Evolutionary conservation across 2,888 invertebrate species (phyloP), one percentile per base, ranked within the genome.

Genomic region (Drosophila kanekoi): DNA sequence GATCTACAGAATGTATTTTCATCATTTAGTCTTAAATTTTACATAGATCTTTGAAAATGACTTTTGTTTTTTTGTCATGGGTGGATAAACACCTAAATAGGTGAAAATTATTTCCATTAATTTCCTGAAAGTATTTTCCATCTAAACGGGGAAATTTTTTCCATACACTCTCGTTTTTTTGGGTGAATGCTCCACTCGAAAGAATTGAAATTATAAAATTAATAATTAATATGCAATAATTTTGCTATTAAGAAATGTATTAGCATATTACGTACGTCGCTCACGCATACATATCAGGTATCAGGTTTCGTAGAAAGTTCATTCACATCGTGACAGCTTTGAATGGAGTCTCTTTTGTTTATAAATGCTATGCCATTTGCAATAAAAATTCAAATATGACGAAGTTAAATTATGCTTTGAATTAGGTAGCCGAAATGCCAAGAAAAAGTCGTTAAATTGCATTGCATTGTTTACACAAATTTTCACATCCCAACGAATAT

Each of bases 221-320:
- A 20, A 41, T 52, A 56, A 52, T 35, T 41, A 62, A 47, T 72
- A 48, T 66, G 49, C 40, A 44, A 54, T 11, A 2, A 51, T 43
- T n/a, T 28, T 35, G 18, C 6, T 45, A 49, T 43, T 16, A 53
- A 44, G 18, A 38, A 38, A 57, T 35, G 58, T 52, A 72, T 74
- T 69, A 64, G 32, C 60, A 71, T 61, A 75, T 44, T 53, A 41
- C 18, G 18, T 49, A 37, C 20, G 18, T 10, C 20, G 40, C 16
- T 47, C 53, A 62, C 59, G 70, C 60, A 51, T 65, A n/a, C n/a
- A n/a, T n/a, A n/a, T n/a, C n/a, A n/a, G n/a, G n/a, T n/a, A 61
- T 75, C 73, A 16, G 75, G 73, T 71, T 74, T 66, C 40, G 33
- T 56, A 56, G 57, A 74, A 70, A 75, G 75, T 74, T 74, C 75